A percentile compares a stretch with the other conserved stretches of the same genome.
phyloP scores from a whole-genome alignment of 2,797 vertebrate species.

The Taenioides sp. region DNA sequence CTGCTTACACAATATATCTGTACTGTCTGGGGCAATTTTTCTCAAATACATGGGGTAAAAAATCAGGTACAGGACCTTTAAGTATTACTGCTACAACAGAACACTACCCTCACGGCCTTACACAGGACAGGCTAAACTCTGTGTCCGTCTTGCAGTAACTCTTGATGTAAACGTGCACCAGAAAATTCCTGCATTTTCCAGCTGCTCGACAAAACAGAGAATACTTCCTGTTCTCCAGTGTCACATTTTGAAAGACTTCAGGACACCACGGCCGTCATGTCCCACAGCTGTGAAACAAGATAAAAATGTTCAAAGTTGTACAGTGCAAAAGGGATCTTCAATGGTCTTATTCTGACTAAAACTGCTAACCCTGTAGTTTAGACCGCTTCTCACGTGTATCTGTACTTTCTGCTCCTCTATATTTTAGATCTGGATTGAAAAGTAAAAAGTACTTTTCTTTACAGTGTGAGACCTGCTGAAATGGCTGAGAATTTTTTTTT shows the following conservation, averaged over 20 bases:
- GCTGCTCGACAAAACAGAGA: constrained; percentile 18
- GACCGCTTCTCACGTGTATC: too few relatives aligned
- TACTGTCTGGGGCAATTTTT: too few relatives aligned
- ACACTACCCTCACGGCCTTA: not conserved
- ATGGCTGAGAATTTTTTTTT: too few relatives aligned
- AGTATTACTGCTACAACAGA: not conserved
- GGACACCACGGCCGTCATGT: constrained; percentile 97
- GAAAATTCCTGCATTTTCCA: constrained; percentile 39
- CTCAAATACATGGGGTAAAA: too few relatives aligned
- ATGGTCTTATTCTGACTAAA: too few relatives aligned
- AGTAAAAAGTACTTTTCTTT: too few relatives aligned
- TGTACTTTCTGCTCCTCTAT: too few relatives aligned
- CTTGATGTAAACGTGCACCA: constrained; percentile 19
- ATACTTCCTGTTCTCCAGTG: constrained; percentile 10
- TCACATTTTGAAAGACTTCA: constrained; percentile 71
- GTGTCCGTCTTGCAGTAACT: constrained; percentile 29
- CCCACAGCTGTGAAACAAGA: constrained; percentile 86
- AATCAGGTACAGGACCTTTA: too few relatives aligned
- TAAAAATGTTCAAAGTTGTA: not conserved
- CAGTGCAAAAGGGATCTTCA: not conserved
- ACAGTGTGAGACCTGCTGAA: too few relatives aligned
- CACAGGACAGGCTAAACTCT: constrained; percentile 1
- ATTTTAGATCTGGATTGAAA: too few relatives aligned
- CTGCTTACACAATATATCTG: too few relatives aligned
- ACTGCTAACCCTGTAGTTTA: too few relatives aligned